Conservation (phyloP, 2,888 invertebrate genomes). For the Abrostola tripartita region DNA sequence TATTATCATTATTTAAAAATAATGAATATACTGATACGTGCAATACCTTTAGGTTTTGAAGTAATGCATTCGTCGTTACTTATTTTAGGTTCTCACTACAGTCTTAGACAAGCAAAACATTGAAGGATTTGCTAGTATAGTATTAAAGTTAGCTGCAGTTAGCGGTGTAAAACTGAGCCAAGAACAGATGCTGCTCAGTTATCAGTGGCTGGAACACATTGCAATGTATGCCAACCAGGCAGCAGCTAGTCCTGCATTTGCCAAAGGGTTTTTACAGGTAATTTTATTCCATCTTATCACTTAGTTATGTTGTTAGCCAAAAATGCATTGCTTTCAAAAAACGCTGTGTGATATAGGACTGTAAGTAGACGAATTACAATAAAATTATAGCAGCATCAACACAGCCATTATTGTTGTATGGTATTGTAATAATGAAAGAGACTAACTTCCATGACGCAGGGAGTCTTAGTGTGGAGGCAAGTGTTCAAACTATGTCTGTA, state of each 20-base stretch:
- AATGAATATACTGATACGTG: neutral
- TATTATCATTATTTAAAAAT: neutral
- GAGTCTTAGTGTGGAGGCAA: too few species aligned
- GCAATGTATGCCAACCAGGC: constrained; percentile 87
- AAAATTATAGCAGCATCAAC: too few species aligned
- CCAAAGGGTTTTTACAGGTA: constrained; percentile 86
- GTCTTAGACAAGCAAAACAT: constrained; percentile 79
- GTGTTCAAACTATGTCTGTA: too few species aligned
- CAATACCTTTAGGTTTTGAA: neutral
- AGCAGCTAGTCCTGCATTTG: constrained; percentile 74
- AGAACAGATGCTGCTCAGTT: constrained; percentile 80
- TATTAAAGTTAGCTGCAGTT: constrained; percentile 81
- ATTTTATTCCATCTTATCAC: neutral
- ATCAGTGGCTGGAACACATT: constrained; percentile 91
- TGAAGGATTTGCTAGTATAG: constrained; percentile 86
- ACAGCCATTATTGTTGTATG: too few species aligned
- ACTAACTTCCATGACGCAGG: too few species aligned
- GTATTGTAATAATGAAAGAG: too few species aligned
- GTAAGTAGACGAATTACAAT: too few species aligned
- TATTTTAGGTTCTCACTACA: constrained; percentile 84
- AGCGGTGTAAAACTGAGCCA: constrained; percentile 75
- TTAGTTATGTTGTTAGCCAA: too few species aligned
- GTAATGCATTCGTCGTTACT: constrained; percentile 12
- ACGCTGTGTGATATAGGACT: too few species aligned
- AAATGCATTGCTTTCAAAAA: too few species aligned